Evolutionary conservation across 2,797 vertebrate genomes (phyloP), one percentile per base, ranked within the genome.

Genomic region (Catostomus latipinnis): DNA sequence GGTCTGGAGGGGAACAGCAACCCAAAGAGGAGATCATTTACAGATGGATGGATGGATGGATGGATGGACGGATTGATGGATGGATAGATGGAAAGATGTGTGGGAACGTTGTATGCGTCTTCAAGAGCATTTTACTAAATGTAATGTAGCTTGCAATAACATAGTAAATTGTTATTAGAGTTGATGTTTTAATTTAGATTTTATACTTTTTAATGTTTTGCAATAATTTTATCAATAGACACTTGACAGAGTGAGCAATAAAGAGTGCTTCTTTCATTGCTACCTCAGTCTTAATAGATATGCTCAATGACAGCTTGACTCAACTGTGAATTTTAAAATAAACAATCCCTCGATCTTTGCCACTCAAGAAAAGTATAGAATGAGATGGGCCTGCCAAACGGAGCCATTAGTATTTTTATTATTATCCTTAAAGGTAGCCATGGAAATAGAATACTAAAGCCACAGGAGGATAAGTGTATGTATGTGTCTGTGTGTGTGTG

Each of bases 341-440:
- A 88, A 86, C 86, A 63, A 52, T 46, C 60, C 88, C 84, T 91
- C 91, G 89, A 90, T 91, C 86, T 88, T 80, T 86, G 74, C 81
- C 89, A 90, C 88, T 91, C 87, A 83, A 82, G 84, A 34, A 34
- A 34, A 2, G 34, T 3, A 82, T 82, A 63, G 78, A 84, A 88
- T 74, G 80, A 87, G 83, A 88, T 85, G 45, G 76, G 74, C 81
- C 74, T 1, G 76, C 82, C 58, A 60, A 82, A 88, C 85, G 80
- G 79, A 91, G 85, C 81, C 82, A 67, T 83, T 87, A 87, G 88
- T 81, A 45, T 71, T 34, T 48, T 81, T 83, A 54, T 78, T 83
- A 52, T 76, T 22, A 4, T 34, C 34, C 34, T 34, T 34, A 18
- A 58, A 74, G 54, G 79, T 86, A 84, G 81, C 84, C 85, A 86